Base-by-base conservation (phyloP, 2,797 vertebrate species). In the Xiphophorus birchmanni region DNA sequence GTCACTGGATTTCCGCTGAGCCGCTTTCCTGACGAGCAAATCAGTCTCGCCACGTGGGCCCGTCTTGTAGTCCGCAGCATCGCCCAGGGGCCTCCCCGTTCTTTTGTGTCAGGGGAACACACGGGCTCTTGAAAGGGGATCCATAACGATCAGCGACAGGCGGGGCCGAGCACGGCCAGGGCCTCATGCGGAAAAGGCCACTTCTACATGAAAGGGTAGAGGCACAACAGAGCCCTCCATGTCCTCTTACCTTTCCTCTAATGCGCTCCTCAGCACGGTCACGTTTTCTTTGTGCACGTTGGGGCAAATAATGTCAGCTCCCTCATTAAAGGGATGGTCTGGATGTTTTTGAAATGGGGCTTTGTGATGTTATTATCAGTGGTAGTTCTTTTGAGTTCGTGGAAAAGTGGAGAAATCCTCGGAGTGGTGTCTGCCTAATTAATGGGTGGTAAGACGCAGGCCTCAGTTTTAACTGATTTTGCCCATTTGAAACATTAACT, bases 71-170 rank as follows among this genome's bases (percentile, higher is more conserved):
- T 79, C 86, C 86, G 52, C 88, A 80, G 60, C 13, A 78, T 90
- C n/a, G 93, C 93, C 94, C 89, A 75, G 82, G 94, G 94, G 90
- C 86, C 88, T 86, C 74, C 80, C 74, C 82, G 90, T 91, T 94
- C 92, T 90, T 92, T 91, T 89, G 88, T 90, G 89, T 93, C 93
- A 88, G 87, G 84, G 84, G 60, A 90, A 86, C 91, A 92, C 79
- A 85, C 89, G 63, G 88, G 89, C 89, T 88, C 88, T 76, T 80
- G 83, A 88, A 83, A 88, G 89, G 69, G 91, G 93, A 95, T 93
- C 94, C 89, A 93, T 95, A 95, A 95, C 92, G 54, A 92, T 88
- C 91, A 88, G 91, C 58, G 94, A 95, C 94, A 95, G 92, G 86
- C 81, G 80, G 85, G 90, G 88, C 91, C 63, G 17, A 86, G 85